Evolutionary conservation across 2,113 vertebrate species (phyloP).

Genomic region (Paraplagusia blochii): DNA sequence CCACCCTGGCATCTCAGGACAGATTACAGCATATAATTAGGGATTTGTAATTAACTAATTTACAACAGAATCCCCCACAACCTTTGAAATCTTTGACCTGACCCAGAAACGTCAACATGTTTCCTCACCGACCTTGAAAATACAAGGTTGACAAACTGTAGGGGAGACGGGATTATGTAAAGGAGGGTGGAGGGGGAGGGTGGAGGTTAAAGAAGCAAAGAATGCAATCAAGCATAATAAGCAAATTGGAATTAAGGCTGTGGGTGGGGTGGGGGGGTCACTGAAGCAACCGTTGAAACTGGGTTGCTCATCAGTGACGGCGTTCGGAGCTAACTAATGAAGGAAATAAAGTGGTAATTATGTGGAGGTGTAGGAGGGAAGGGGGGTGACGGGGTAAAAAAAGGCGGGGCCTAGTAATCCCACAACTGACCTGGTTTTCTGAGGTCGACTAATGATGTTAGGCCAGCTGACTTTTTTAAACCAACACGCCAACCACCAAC

Average conservation of each 20-base stretch:
- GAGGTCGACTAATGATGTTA: conserved; percentile 59
- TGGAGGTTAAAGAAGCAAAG: neutral
- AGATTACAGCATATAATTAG: conserved; percentile 80
- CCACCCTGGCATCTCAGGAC: conserved; percentile 70
- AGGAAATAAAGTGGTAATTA: conserved; percentile 12
- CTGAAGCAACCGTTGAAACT: neutral
- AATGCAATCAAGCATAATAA: neutral
- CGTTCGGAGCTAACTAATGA: neutral
- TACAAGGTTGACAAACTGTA: neutral
- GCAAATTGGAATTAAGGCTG: neutral
- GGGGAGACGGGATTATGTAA: neutral
- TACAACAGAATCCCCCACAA: conserved; percentile 69
- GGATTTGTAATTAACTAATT: conserved; percentile 85
- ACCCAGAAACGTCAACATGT: conserved; percentile 46
- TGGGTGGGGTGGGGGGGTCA: neutral
- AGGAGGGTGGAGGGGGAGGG: neutral
- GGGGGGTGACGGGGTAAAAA: neutral
- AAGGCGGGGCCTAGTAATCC: conserved; percentile 63
- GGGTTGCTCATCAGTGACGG: neutral
- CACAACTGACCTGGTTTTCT: conserved; percentile 67
- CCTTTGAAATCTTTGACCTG: conserved; percentile 55
- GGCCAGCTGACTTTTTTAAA: conserved; percentile 38
- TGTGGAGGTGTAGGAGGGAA: neutral
- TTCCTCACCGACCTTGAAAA: conserved; percentile 28
- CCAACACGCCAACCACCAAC: conserved; percentile 23